A percentile compares a stretch with the other conserved stretches of the same genome.
Evolutionary conservation across 2,888 invertebrate genomes (phyloP).

Genomic region (Drosophila neotestacea): DNA sequence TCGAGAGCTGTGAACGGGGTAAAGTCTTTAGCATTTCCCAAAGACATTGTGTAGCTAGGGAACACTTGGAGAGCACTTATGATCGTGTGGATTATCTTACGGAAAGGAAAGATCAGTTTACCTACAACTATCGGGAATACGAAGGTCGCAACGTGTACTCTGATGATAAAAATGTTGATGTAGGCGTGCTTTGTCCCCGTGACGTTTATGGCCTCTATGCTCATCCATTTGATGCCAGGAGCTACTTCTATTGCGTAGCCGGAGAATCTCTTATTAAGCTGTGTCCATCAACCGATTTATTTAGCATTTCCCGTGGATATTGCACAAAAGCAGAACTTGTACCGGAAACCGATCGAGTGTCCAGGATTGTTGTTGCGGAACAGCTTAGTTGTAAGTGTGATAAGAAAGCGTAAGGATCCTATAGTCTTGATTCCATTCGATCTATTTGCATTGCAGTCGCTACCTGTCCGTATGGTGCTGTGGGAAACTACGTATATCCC

Average conservation of each 20-base stretch:
- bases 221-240: slow-evolving; percentile 64
- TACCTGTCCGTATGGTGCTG: slow-evolving; percentile 85
- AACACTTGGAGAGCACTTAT: slow-evolving; percentile 85
- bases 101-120: slow-evolving; percentile 67
- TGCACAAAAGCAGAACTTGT: slow-evolving; percentile 61
- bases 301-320: slow-evolving; percentile 61
- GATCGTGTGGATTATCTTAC: slow-evolving; percentile 80
- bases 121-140: slow-evolving; percentile 13
- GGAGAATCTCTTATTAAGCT: slow-evolving; percentile 51
- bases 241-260: slow-evolving; percentile 57
- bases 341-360: slow-evolving; percentile 2
- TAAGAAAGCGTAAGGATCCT: too few species aligned
- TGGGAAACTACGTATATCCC: slow-evolving; percentile 88
- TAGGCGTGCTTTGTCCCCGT: slow-evolving; percentile 46
- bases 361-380: neutral
- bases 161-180: neutral
- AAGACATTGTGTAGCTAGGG: slow-evolving; percentile 87
- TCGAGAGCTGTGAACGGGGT: slow-evolving; percentile 88
- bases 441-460: slow-evolving; percentile 42
- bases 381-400: slow-evolving; percentile 6
- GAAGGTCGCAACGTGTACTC: neutral
- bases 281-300: slow-evolving; percentile 49
- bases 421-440: neutral
- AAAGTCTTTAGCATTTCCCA: slow-evolving; percentile 87
- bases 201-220: slow-evolving; percentile 60